A percentile compares a stretch with the other conserved stretches of the same genome.
phyloP scores from a whole-genome alignment of 2,113 vertebrate genomes.

The Dromas ardeola region DNA sequence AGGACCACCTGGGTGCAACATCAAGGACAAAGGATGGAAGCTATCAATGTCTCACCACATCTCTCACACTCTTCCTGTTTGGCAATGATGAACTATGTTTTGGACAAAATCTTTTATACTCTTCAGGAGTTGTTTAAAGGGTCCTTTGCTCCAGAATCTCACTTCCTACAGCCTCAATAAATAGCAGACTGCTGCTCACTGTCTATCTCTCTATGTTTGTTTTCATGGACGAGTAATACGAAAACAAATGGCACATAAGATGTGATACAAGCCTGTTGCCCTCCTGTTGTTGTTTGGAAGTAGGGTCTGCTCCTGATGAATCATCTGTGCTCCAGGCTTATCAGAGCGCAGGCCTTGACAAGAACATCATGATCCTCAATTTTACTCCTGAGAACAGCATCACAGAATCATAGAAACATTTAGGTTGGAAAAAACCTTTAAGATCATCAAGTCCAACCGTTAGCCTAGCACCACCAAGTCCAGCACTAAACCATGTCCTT shows the following conservation, averaged over 20 bases:
- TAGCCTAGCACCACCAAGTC: neutral
- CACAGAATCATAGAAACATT: neutral
- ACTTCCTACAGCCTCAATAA: neutral
- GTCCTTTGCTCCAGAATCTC: neutral
- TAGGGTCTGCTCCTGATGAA: neutral
- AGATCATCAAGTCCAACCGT: neutral
- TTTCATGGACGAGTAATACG: neutral
- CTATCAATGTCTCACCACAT: neutral
- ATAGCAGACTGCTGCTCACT: neutral
- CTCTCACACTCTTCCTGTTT: neutral
- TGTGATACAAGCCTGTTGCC: neutral
- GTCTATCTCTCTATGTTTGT: neutral
- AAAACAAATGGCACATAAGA: neutral
- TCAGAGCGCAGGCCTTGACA: neutral
- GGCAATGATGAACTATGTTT: neutral
- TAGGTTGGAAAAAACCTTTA: neutral
- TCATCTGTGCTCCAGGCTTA: neutral
- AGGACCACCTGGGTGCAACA: neutral
- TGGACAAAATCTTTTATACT: neutral
- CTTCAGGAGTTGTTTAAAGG: neutral
- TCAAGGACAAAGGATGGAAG: rapidly evolving
- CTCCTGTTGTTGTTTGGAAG: neutral
- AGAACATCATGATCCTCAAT: neutral
- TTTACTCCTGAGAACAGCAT: neutral
- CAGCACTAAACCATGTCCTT: neutral